Evolutionary conservation across 2,797 vertebrate species (phyloP).

Genomic region (Sebastes taczanowskii): DNA sequence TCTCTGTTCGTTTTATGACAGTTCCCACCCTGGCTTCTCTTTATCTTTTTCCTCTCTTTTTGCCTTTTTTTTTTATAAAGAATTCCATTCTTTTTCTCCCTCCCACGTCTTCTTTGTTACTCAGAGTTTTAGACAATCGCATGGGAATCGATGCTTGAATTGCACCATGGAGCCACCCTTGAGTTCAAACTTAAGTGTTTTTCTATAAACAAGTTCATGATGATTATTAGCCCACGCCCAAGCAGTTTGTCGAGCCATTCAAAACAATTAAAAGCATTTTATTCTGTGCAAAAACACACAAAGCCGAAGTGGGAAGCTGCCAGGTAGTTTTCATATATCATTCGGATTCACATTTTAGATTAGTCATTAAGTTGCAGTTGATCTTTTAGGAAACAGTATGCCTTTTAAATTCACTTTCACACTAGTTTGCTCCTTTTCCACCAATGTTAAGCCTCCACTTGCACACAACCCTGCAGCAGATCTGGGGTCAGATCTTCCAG

Average conservation of each 20-base stretch:
- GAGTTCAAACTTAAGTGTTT: background rate
- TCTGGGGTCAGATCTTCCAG: constrained; percentile 5
- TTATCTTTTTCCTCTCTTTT: constrained; percentile 40
- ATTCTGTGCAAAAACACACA: background rate
- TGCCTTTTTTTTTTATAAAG: constrained; percentile 12
- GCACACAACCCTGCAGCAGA: constrained; percentile 1
- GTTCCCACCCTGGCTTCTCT: constrained; percentile 54
- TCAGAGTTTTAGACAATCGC: background rate
- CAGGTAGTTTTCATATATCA: background rate
- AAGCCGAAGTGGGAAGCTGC: background rate
- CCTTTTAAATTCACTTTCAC: background rate
- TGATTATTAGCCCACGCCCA: background rate
- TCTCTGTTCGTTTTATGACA: constrained; percentile 59
- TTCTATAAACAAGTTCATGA: constrained; percentile 11
- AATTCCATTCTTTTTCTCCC: constrained; percentile 9
- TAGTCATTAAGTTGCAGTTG: background rate
- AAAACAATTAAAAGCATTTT: background rate
- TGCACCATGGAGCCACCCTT: background rate
- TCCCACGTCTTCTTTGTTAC: constrained; percentile 5
- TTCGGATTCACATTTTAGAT: background rate
- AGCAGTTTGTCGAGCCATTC: background rate
- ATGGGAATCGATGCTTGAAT: constrained; percentile 19
- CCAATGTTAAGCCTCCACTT: background rate
- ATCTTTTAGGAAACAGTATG: background rate
- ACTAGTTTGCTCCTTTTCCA: background rate